Base-by-base conservation (phyloP, 2,888 invertebrate genomes). In the Andrena hattorfiana region DNA sequence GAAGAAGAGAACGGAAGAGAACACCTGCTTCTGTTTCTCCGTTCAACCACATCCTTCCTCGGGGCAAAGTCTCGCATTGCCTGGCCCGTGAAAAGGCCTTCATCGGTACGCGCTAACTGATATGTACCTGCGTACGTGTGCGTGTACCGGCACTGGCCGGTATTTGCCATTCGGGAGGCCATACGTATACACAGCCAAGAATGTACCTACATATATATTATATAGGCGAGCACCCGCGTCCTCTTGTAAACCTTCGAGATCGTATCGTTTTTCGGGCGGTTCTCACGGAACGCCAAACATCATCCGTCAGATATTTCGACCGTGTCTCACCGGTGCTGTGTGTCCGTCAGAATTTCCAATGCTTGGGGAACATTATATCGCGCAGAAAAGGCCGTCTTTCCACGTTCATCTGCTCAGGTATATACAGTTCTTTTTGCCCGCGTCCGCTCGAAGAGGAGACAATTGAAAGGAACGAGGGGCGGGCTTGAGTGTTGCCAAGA, bases 1-100 rank as follows among this genome's bases (percentile, higher is more conserved):
- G 51, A 13, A 16, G 4, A 23, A 63, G 20, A 35, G 35, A 10
- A 56, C 48, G 64, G 56, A 59, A 51, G 49, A 49, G 49, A 68
- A 72, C 81, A 69, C 60, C 80, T 81, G 73, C 68, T 60, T 49
- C 10, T 35, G 48, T 20, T 51, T 28, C 42, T 42, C 42, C n/a
- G 64, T 59, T 91, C 89, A 91, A 93, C 93, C 93, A 92, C 93
- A 93, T 93, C 93, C 93, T 93, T 93, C 93, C 93, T 92, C 85
- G 70, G 70, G 60, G 78, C 75, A 79, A 73, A 73, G 85, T 49
- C 60, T 75, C 68, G 75, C 74, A 77, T 85, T 66, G 48, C 84
- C 80, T 81, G 81, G 63, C 73, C 72, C 69, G 56, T 35, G 26
- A n/a, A 23, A 13, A 72, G 51, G 49, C 30, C 23, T 64, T 54